Conservation (phyloP, 2,797 vertebrate species). For the Melanotaenia maccullochi region DNA sequence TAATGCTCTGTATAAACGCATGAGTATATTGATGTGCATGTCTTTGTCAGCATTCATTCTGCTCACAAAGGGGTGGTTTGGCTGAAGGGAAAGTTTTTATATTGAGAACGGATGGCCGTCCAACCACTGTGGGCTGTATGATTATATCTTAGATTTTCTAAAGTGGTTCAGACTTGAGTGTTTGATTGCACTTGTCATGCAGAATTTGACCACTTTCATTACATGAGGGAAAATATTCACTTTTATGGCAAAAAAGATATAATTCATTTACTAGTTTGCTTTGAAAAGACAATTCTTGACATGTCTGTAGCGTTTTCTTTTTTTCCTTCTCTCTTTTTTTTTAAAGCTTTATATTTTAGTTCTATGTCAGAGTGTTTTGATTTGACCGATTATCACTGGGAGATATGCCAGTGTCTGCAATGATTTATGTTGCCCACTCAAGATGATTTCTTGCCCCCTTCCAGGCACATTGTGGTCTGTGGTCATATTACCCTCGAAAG, state of each 20-base stretch:
- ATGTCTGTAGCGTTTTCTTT: conserved; percentile 52
- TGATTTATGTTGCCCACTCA: conserved; percentile 81
- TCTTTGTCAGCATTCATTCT: conserved; percentile 81
- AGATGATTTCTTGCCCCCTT: conserved; percentile 81
- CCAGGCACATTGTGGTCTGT: conserved; percentile 99
- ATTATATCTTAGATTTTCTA: conserved; percentile 78
- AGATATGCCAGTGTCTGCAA: conserved; percentile 77
- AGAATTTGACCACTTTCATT: conserved; percentile 78
- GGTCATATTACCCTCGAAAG: conserved; percentile 99
- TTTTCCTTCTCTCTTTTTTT: conserved; percentile 58
- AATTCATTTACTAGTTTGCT: conserved; percentile 77
- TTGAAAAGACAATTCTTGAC: conserved; percentile 76
- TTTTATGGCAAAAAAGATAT: conserved; percentile 74
- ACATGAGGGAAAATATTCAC: conserved; percentile 72
- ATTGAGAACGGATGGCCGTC: conserved; percentile 81
- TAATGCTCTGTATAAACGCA: conserved; percentile 71
- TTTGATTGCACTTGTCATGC: conserved; percentile 81
- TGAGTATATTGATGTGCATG: conserved; percentile 77
- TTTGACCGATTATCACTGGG: conserved; percentile 80
- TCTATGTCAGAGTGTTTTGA: conserved; percentile 72
- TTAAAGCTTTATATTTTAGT: conserved; percentile 60
- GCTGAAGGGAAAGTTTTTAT: conserved; percentile 72
- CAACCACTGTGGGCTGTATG: conserved; percentile 72
- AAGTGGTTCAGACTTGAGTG: conserved; percentile 77
- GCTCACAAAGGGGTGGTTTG: conserved; percentile 76